A percentile compares a stretch with the other conserved stretches of the same genome.
Conservation (phyloP, 1,140 invertebrate species). For the Harpegnathos saltator region DNA sequence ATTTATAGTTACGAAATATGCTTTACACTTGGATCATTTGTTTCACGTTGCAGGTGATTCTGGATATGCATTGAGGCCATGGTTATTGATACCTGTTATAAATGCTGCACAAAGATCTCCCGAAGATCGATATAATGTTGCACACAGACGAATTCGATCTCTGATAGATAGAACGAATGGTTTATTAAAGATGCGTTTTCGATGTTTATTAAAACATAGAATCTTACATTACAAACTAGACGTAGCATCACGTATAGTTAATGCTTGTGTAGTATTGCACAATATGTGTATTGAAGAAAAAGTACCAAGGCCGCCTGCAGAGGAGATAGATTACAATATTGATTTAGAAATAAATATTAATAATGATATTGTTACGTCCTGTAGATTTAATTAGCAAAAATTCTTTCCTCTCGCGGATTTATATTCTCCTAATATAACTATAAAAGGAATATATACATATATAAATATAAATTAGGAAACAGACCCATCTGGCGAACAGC, state of each 20-base stretch:
- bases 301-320: background rate
- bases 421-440: no score
- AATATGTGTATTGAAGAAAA: conserved; percentile 21
- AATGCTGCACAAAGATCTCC: background rate
- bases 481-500: no score
- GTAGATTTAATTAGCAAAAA: no score
- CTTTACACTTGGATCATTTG: no score
- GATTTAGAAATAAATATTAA: conserved; percentile 18
- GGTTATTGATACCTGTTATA: conserved; percentile 2
- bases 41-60: conserved; percentile 19
- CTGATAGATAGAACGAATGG: conserved; percentile 10
- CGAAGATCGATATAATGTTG: background rate
- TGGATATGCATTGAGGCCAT: background rate
- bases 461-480: no score
- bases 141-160: background rate
- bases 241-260: conserved; percentile 12
- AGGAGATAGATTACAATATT: conserved; percentile 1
- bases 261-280: background rate
- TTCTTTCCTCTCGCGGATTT: no score
- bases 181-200: conserved; percentile 16
- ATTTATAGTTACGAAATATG: no score
- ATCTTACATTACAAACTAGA: conserved; percentile 16
- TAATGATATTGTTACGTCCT: background rate
- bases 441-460: no score
- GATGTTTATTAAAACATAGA: conserved; percentile 20